Percentiles rank a stretch among this genome's conserved stretches.
Conservation (phyloP, 2,113 vertebrate genomes). For the Picathartes gymnocephalus region DNA sequence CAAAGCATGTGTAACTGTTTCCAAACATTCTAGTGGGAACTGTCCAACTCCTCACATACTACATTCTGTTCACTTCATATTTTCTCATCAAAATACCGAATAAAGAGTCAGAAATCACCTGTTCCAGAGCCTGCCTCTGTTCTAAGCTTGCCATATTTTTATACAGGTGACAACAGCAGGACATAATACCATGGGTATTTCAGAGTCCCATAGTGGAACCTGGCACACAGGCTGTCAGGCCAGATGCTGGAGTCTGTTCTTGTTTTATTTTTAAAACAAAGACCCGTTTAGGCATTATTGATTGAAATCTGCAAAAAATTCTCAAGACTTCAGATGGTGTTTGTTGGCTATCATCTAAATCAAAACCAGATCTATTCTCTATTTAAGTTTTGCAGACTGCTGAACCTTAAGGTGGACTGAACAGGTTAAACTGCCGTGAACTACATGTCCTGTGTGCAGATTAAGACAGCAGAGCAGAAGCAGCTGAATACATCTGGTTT, state of each 20-base stretch:
- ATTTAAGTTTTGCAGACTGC: neutral
- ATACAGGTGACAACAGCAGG: neutral
- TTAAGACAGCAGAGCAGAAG: neutral
- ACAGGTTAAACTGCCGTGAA: neutral
- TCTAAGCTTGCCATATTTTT: neutral
- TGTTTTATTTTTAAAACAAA: neutral
- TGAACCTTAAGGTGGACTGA: neutral
- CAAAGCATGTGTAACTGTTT: conserved; percentile 18
- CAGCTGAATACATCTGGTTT: neutral
- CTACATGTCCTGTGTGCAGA: neutral
- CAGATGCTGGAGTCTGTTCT: neutral
- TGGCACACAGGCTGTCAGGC: neutral
- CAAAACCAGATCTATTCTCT: neutral
- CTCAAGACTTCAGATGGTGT: neutral
- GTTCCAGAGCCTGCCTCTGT: neutral
- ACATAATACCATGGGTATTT: neutral
- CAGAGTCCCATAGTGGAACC: neutral
- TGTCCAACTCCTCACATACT: neutral
- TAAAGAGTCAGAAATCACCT: neutral
- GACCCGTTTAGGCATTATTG: neutral
- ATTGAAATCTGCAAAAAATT: neutral
- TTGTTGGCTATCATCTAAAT: neutral
- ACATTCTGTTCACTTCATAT: neutral
- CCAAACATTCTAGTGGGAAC: neutral
- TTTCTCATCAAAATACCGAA: neutral